Evolutionary conservation across 2,888 invertebrate species (phyloP).

Genomic region (Tricholauxania praeusta): DNA sequence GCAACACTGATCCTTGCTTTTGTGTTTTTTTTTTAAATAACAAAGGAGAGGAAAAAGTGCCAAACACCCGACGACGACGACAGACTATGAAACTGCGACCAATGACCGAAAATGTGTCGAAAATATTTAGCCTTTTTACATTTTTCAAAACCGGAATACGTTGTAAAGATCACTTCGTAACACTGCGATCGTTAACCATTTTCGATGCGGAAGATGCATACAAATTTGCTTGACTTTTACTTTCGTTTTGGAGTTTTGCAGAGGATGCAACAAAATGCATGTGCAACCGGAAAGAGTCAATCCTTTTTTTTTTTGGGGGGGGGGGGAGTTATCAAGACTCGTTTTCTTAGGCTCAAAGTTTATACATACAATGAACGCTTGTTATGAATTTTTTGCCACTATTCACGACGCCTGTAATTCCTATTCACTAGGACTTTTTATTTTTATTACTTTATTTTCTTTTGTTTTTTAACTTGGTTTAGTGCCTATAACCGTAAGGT

Average conservation of each 20-base stretch:
- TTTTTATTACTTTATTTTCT: conserved; percentile 11
- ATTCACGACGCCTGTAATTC: too few relatives aligned
- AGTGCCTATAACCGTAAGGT: background rate
- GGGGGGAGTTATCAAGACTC: too few relatives aligned
- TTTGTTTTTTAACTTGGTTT: conserved; percentile 13
- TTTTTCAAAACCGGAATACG: conserved; percentile 22
- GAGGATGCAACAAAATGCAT: conserved; percentile 6
- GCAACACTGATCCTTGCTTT: conserved; percentile 9
- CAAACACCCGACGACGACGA: too few relatives aligned
- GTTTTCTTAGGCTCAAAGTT: too few relatives aligned
- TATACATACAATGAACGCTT: too few relatives aligned
- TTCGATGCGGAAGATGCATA: conserved; percentile 10
- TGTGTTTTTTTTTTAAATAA: background rate
- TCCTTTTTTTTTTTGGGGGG: too few relatives aligned
- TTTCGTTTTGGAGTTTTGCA: conserved; percentile 24
- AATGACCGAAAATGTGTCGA: conserved; percentile 18
- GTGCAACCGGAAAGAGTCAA: background rate
- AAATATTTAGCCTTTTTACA: too few relatives aligned
- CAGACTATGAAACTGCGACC: conserved; percentile 8
- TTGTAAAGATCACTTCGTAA: background rate
- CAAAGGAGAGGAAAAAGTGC: background rate
- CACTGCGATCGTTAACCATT: background rate
- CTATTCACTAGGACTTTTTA: background rate
- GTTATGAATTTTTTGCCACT: too few relatives aligned
- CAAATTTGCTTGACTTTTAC: conserved; percentile 13